Percentiles rank a stretch among this genome's conserved stretches.
Conservation (phyloP, 2,797 vertebrate species). For the Potorous gilbertii region DNA sequence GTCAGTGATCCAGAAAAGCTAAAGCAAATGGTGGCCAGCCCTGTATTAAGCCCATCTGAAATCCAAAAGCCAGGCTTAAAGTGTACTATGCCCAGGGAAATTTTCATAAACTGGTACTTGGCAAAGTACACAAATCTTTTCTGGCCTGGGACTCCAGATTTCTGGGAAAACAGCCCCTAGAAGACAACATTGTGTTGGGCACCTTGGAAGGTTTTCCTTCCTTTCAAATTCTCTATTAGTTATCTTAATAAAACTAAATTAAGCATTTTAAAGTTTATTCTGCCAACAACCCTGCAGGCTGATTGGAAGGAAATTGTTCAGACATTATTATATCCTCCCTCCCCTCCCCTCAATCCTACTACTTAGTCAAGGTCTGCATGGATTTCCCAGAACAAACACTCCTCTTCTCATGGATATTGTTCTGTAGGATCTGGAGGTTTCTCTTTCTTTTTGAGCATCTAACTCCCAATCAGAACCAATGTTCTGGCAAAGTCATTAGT, state of each 20-base stretch:
- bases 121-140: background rate
- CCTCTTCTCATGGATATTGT: background rate
- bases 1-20: background rate
- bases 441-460: background rate
- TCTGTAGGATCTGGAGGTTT: background rate
- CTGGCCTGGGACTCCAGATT: background rate
- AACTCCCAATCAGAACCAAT: background rate
- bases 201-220: background rate
- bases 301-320: background rate
- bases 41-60: background rate
- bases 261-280: background rate
- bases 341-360: background rate
- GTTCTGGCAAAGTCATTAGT: background rate
- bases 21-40: constrained; percentile 30
- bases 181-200: background rate
- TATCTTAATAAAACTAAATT: background rate
- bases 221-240: background rate
- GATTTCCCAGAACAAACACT: background rate
- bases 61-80: background rate
- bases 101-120: background rate
- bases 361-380: background rate
- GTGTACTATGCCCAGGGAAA: too few relatives aligned
- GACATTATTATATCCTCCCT: background rate
- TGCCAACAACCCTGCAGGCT: background rate
- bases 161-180: background rate